These are phyloP conservation scores for Xanthorhoe spadicearia DNA, from an alignment of 2,888 invertebrate species.

Conservation along the genomic window DNA sequence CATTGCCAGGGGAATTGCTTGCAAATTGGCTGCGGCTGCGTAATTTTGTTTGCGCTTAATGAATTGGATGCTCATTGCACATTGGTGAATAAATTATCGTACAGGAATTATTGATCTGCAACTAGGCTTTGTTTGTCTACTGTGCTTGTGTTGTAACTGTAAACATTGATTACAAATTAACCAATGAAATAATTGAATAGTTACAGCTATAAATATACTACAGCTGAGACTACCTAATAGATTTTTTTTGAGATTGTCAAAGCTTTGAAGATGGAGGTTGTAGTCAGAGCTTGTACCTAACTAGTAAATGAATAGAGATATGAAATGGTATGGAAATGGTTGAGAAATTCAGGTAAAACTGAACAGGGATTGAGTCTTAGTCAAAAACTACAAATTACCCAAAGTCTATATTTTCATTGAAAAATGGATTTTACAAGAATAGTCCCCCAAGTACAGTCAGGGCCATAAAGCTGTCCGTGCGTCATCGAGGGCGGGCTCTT, in stretches of 20 bases:
- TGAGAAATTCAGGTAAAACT: too few relatives aligned
- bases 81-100: slow-evolving; percentile 40
- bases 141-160: background rate
- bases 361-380: background rate
- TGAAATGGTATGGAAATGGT: too few relatives aligned
- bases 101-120: slow-evolving; percentile 37
- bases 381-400: background rate
- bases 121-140: slow-evolving; percentile 13
- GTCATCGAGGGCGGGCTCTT: slow-evolving; percentile 74
- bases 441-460: slow-evolving; percentile 51
- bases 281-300: too few relatives aligned
- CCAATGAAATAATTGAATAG: too few relatives aligned
- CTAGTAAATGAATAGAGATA: too few relatives aligned
- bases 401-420: background rate
- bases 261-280: too few relatives aligned
- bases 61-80: slow-evolving; percentile 46
- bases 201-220: too few relatives aligned
- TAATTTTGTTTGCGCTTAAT: slow-evolving; percentile 48
- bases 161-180: background rate
- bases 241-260: too few relatives aligned
- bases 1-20: slow-evolving; percentile 51
- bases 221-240: too few relatives aligned
- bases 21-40: slow-evolving; percentile 54
- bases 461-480: slow-evolving; percentile 72
- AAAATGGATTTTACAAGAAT: slow-evolving; percentile 13